Evolutionary conservation across 2,113 vertebrate species (phyloP), one percentile per base, ranked within the genome.

Genomic region (Eira barbara): DNA sequence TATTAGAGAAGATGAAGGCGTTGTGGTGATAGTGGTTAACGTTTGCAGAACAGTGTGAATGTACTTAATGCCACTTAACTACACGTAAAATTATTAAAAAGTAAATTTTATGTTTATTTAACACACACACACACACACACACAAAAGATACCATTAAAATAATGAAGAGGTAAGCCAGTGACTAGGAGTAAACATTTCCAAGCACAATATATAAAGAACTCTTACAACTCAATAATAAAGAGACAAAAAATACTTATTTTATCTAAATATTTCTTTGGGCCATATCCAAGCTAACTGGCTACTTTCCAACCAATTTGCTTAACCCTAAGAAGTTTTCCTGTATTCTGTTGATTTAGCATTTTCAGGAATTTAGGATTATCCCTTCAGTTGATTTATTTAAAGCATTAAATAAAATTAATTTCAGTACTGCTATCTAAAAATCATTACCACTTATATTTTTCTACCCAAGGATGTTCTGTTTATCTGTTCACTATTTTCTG

Each of bases 391-490:
- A 67, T 74, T 80, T 89, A 89, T 80, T 73, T 89, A 74, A 94
- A 96, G 7, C 78, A 27, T 90, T 92, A 94, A 96, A 61, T 92
- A 85, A 81, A 63, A 63, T 81, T 69, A 39, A 52, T 84, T 74
- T 90, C 31, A 65, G 18, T 78, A 61, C 49, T 57, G 5, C 39
- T 45, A 63, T 13, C 47, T 69, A 57, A 47, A 59, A 59, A 7
- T 52, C 76, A 52, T 83, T 57, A 49, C 9, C 57, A 39, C 23
- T 80, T 83, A 61, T 0, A 21, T 7, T 74, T 81, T 85, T 88
- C 20, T 61, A 31, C 15, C 67, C 25, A 45, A 86, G 25, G 25
- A 36, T 25, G 15, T 95, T 14, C 25, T 4, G 0, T 39, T 89
- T 79, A 27, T 69, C 45, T 20, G 59, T 45, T 6, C 8, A 9